Conservation (phyloP, 2,797 vertebrate species). For the Cheirogaleus major region DNA sequence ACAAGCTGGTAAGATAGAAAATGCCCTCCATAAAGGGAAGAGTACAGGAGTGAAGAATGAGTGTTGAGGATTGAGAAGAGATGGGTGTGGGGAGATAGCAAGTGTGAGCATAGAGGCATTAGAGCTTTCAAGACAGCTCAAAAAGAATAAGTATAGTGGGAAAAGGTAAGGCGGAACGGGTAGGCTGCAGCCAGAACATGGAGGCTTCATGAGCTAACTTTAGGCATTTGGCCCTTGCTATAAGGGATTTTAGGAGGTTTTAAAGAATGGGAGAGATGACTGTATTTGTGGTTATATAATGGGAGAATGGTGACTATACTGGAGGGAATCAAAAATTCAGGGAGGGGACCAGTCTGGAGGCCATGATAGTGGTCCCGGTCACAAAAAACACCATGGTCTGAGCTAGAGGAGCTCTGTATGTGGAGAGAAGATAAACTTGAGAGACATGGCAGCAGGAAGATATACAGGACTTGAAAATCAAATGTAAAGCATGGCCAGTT, state of each 20-base stretch:
- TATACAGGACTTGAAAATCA: background rate
- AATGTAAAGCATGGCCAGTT: background rate
- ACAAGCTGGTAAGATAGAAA: background rate
- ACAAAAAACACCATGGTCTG: background rate
- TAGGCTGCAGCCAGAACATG: background rate
- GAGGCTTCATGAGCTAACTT: background rate
- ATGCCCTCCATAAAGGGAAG: background rate
- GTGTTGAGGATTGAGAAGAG: background rate
- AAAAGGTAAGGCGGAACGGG: background rate
- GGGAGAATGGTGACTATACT: background rate
- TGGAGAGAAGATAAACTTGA: background rate
- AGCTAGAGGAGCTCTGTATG: background rate
- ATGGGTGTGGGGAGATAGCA: background rate
- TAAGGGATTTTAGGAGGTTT: background rate
- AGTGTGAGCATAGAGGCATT: background rate
- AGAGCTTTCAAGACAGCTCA: background rate
- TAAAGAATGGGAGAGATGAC: background rate
- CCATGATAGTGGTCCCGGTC: background rate
- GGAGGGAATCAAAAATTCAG: background rate
- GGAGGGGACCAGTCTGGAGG: background rate
- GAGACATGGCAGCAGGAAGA: background rate
- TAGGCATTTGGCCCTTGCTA: background rate
- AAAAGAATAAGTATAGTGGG: background rate
- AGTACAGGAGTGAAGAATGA: background rate
- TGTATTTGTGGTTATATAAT: background rate